A percentile compares a stretch with the other conserved stretches of the same genome.
phyloP scores from a whole-genome alignment of 2,113 vertebrate species.

The Psilopogon haemacephalus region DNA sequence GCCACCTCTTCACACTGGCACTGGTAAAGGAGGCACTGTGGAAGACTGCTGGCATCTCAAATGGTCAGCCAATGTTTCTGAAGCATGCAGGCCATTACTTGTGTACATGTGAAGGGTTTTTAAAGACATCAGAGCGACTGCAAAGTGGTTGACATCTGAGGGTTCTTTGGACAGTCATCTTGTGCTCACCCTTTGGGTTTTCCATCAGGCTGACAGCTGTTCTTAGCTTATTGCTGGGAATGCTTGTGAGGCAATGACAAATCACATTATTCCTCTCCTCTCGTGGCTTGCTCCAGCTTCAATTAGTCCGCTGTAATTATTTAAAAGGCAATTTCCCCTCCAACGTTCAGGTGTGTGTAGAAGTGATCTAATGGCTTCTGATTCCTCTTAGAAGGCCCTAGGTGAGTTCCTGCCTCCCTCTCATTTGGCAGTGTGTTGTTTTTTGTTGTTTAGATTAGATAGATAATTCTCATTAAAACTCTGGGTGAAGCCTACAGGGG shows the following conservation, averaged over 20 bases:
- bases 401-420: background rate
- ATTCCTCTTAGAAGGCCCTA: background rate
- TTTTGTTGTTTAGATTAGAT: no score
- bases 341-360: background rate
- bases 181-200: background rate
- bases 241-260: background rate
- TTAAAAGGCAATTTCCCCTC: background rate
- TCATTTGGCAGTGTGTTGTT: no score
- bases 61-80: background rate
- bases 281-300: background rate
- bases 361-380: background rate
- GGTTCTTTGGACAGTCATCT: background rate
- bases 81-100: background rate
- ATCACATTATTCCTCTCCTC: background rate
- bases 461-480: no score
- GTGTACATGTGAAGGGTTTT: background rate
- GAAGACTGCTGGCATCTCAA: background rate
- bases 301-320: background rate
- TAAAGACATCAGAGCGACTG: background rate
- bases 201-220: background rate
- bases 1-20: background rate
- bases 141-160: background rate
- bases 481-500: no score
- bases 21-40: background rate
- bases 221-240: background rate